Conservation (phyloP, 2,888 invertebrate genomes). For the Linnaemya tessellans region DNA sequence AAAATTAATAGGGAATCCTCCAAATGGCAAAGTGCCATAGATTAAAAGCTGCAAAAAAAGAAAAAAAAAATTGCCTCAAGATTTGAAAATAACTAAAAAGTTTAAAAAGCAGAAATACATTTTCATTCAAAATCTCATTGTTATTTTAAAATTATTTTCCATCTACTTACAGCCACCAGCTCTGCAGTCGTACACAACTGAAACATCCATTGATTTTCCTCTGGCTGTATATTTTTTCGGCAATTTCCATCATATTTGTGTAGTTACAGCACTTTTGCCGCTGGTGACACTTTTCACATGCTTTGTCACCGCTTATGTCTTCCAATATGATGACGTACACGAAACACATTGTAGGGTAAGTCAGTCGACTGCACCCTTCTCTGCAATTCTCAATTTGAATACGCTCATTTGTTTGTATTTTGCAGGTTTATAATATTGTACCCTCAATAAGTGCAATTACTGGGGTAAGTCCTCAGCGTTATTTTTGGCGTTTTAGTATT, state of each 20-base stretch:
- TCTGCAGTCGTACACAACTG: conserved; percentile 34
- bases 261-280: conserved; percentile 93
- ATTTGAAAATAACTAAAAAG: too few relatives aligned
- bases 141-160: not conserved
- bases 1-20: too few relatives aligned
- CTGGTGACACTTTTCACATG: conserved; percentile 93
- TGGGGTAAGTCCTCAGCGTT: conserved; percentile 95
- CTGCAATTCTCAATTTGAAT: not conserved
- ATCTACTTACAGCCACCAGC: conserved; percentile 51
- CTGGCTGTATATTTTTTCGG: conserved; percentile 87
- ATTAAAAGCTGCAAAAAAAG: too few relatives aligned
- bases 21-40: too few relatives aligned
- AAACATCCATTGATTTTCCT: conserved; percentile 57
- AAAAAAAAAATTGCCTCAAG: too few relatives aligned
- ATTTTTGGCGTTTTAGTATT: conserved; percentile 95
- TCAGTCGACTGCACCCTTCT: not conserved
- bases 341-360: conserved; percentile 97
- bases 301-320: conserved; percentile 94
- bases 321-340: conserved; percentile 96
- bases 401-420: not conserved
- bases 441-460: conserved; percentile 98
- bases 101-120: too few relatives aligned
- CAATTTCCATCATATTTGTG: conserved; percentile 91
- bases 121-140: too few relatives aligned
- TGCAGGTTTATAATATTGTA: conserved; percentile 95